Base-by-base conservation (phyloP, 1,140 invertebrate species). In the Hyposmocoma kahamanoa region DNA sequence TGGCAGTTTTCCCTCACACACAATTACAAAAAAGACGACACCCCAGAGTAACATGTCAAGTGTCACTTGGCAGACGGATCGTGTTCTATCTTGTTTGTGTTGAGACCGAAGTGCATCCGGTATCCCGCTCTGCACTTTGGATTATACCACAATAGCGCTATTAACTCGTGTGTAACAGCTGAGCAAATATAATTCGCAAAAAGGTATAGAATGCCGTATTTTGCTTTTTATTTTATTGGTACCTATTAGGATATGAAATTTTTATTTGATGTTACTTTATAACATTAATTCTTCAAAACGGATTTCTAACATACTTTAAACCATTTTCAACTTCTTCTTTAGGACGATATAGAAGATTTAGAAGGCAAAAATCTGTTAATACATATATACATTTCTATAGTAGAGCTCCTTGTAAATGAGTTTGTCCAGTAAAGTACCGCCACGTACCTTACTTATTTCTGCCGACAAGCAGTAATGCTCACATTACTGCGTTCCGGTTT, bases 1-100 rank as follows among this genome's bases (percentile, higher is more conserved):
- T 34, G 9, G n/a, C 32, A 34, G n/a, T 34, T n/a, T 5, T 8
- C 3, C 4, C 32, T 34, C 4, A 8, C 4, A 13, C 13, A n/a
- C 8, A 34, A 34, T 10, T 4, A 3, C 8, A 34, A 4, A 4
- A 8, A 13, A 42, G 18, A 21, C n/a, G 8, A 4, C 28, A 21
- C 32, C 11, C 17, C 18, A 19, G 28, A 22, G 46, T 48, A 42
- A 64, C 59, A 77, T 67, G 74, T 75, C 70, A 75, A 78, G 74
- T 50, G 63, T 39, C 62, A 55, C 62, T 72, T 53, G 49, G 20
- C 39, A 22, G 45, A 54, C 43, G 67, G 60, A 67, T 75, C 74
- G 74, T 78, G 74, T 67, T 57, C 67, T 74, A 79, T 79, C 72
- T 76, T 62, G 70, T 72, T 75, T 69, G 62, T 69, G 62, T 67